These are phyloP conservation scores for Cepaea hortensis DNA, from an alignment of 2,888 invertebrate species.

Conservation along the genomic window DNA sequence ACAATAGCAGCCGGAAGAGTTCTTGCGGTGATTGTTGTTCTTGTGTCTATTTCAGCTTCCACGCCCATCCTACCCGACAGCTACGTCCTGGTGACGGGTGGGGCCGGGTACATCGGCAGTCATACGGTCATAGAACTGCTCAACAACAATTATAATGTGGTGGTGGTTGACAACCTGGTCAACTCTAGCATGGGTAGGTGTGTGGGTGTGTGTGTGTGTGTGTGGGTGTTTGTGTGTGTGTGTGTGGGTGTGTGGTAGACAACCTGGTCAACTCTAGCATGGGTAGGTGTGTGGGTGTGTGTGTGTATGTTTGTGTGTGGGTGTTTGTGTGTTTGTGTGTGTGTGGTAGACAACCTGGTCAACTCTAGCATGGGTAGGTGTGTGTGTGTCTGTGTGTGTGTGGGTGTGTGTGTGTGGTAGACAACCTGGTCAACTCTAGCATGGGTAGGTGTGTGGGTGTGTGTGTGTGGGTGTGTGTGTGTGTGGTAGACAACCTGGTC, in stretches of 20 bases:
- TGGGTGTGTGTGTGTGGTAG: no score
- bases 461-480: neutral
- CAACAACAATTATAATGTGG: slow-evolving; percentile 88
- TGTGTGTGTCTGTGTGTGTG: no score
- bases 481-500: neutral
- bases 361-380: no score
- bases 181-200: slow-evolving; percentile 85
- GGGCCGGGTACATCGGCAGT: slow-evolving; percentile 97
- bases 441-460: slow-evolving; percentile 79
- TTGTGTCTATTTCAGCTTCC: neutral
- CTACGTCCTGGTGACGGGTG: slow-evolving; percentile 88
- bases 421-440: no score
- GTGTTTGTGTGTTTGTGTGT: no score
- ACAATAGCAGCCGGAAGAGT: no score
- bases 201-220: neutral
- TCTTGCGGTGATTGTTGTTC: no score
- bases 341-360: no score
- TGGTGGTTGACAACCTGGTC: slow-evolving; percentile 93
- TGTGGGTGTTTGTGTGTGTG: neutral
- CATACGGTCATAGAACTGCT: slow-evolving; percentile 94
- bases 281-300: no score
- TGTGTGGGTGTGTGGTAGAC: no score
- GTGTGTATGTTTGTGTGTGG: no score
- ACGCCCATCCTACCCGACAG: neutral
- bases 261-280: no score